These are phyloP conservation scores for Sphaerophoria taeniata DNA, from an alignment of 2,888 invertebrate species.

Conservation along the genomic window DNA sequence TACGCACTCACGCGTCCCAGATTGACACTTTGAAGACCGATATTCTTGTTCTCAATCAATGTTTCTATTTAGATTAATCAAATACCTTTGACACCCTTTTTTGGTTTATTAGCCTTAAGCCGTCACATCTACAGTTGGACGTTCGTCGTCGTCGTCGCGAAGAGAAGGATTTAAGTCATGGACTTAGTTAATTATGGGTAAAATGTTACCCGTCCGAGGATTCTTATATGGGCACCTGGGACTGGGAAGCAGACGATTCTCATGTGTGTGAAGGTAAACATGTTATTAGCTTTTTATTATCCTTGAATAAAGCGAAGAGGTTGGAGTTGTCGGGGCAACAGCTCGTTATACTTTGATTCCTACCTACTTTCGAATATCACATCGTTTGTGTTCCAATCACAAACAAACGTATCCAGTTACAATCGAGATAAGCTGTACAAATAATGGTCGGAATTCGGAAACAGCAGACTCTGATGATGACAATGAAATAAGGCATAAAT, in stretches of 20 bases:
- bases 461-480: slow-evolving; percentile 48
- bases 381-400: slow-evolving; percentile 50
- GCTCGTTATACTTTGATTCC: slow-evolving; percentile 54
- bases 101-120: slow-evolving; percentile 14
- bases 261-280: slow-evolving; percentile 68
- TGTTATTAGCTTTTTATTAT: slow-evolving; percentile 74
- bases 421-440: slow-evolving; percentile 82
- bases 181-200: slow-evolving; percentile 69
- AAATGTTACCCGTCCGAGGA: slow-evolving; percentile 51
- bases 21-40: slow-evolving; percentile 71
- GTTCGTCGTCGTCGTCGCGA: slow-evolving; percentile 5
- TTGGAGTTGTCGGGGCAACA: slow-evolving; percentile 68
- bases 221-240: slow-evolving; percentile 24
- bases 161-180: slow-evolving; percentile 67
- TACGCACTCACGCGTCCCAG: slow-evolving; percentile 71
- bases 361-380: slow-evolving; percentile 44
- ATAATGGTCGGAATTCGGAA: slow-evolving; percentile 76
- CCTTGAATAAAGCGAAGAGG: slow-evolving; percentile 60
- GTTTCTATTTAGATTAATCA: slow-evolving; percentile 73
- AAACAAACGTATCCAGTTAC: slow-evolving; percentile 81
- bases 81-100: slow-evolving; percentile 71
- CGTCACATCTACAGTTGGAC: slow-evolving; percentile 19
- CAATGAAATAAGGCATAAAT: slow-evolving; percentile 61
- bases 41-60: slow-evolving; percentile 72
- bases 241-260: slow-evolving; percentile 14